Evolutionary conservation across 2,113 vertebrate species (phyloP).

Genomic region (Aix galericulata): DNA sequence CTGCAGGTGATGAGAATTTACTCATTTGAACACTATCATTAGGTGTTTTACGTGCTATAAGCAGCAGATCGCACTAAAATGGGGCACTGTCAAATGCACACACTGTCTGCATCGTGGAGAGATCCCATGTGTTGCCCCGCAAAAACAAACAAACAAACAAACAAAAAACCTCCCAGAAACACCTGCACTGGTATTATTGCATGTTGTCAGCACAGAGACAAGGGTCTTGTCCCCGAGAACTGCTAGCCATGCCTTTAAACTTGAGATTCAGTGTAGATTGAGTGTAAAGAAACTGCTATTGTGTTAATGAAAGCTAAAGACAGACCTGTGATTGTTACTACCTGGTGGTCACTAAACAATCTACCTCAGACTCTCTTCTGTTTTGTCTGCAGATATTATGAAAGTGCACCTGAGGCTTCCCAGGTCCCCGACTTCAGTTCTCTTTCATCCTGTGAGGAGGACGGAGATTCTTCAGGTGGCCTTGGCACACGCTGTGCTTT

Average conservation of each 20-base stretch:
- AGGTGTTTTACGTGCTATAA: slow-evolving; percentile 62
- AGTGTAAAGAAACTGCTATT: slow-evolving; percentile 80
- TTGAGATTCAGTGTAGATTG: slow-evolving; percentile 76
- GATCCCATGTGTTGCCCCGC: slow-evolving; percentile 36
- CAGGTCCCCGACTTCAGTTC: slow-evolving; percentile 77
- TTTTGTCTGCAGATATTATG: slow-evolving; percentile 83
- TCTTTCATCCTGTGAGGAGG: slow-evolving; percentile 78
- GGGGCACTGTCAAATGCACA: slow-evolving; percentile 55
- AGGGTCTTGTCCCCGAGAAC: slow-evolving; percentile 70
- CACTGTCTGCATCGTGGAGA: slow-evolving; percentile 66
- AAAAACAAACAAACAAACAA: neutral
- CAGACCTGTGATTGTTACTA: slow-evolving; percentile 75
- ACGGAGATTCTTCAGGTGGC: slow-evolving; percentile 80
- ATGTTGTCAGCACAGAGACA: slow-evolving; percentile 70
- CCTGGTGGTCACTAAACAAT: slow-evolving; percentile 77
- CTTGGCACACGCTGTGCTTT: slow-evolving; percentile 84
- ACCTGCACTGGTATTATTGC: slow-evolving; percentile 67
- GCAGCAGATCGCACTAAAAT: slow-evolving; percentile 63
- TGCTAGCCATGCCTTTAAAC: slow-evolving; percentile 78
- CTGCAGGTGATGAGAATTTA: slow-evolving; percentile 74
- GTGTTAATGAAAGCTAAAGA: slow-evolving; percentile 74
- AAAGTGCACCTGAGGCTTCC: slow-evolving; percentile 80
- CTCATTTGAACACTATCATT: slow-evolving; percentile 69
- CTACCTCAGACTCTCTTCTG: slow-evolving; percentile 87
- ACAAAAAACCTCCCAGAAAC: slow-evolving; percentile 54